A percentile compares a stretch with the other conserved stretches of the same genome.
These are phyloP conservation scores for Apogon talboti DNA, from an alignment of 2,797 vertebrate genomes.

Conservation along the genomic window DNA sequence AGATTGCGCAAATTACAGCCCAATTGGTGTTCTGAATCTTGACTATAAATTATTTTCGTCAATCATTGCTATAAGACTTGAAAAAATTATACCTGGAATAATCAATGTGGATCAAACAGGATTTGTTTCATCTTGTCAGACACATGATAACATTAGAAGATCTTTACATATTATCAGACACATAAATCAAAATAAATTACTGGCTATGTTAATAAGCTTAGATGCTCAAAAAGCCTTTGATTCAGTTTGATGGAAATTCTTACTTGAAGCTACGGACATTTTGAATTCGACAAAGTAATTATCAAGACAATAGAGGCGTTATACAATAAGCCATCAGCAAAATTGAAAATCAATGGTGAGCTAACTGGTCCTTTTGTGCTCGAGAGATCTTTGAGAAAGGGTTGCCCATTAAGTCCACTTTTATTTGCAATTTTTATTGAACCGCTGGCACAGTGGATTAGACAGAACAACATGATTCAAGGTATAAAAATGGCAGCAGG, in stretches of 20 bases:
- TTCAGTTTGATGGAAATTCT: background rate
- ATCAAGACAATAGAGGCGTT: background rate
- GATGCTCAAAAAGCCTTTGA: background rate
- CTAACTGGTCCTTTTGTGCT: background rate
- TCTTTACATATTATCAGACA: constrained; percentile 1
- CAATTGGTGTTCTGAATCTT: constrained; percentile 2
- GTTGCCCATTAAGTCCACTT: background rate
- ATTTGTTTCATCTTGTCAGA: background rate
- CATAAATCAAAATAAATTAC: background rate
- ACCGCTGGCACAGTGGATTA: background rate
- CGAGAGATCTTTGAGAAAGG: background rate
- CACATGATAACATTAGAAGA: background rate
- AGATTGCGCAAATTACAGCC: background rate
- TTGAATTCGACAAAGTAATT: background rate
- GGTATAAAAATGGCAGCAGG: background rate
- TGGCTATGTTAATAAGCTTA: background rate
- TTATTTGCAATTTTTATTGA: background rate
- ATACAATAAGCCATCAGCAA: background rate
- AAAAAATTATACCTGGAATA: background rate
- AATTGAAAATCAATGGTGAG: background rate
- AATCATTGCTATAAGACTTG: background rate
- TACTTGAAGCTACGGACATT: background rate
- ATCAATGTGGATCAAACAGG: constrained; percentile 6
- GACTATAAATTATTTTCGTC: background rate
- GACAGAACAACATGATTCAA: background rate